A percentile compares a stretch with the other conserved stretches of the same genome.
These are phyloP conservation scores for Hylaea fasciaria DNA, from an alignment of 2,888 invertebrate species.

Conservation along the genomic window DNA sequence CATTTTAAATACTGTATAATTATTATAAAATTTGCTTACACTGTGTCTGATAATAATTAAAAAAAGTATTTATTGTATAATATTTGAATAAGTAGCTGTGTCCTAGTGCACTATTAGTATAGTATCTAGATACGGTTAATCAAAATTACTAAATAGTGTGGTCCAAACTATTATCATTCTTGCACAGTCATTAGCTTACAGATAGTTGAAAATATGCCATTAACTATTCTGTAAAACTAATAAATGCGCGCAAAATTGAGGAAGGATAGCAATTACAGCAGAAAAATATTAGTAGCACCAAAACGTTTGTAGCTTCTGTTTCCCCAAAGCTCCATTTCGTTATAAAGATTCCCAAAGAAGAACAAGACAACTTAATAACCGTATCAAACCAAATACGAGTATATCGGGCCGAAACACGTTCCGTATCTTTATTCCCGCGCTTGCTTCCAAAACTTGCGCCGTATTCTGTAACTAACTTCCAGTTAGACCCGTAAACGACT, in stretches of 20 bases:
- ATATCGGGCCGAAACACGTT: constrained; percentile 56
- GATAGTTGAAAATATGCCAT: too few species aligned
- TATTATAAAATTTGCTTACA: too few species aligned
- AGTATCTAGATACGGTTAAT: too few species aligned
- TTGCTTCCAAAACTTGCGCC: constrained; percentile 63
- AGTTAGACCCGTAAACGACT: constrained; percentile 79
- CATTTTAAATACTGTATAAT: too few species aligned
- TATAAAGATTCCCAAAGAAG: constrained; percentile 34
- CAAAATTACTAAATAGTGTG: too few species aligned
- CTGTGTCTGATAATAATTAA: too few species aligned
- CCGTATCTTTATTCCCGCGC: constrained; percentile 63
- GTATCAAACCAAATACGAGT: constrained; percentile 56
- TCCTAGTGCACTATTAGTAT: too few species aligned
- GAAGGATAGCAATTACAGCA: neutral
- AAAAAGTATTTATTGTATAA: too few species aligned
- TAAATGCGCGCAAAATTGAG: neutral
- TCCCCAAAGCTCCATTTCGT: constrained; percentile 4
- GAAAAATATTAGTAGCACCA: neutral
- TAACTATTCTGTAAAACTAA: too few species aligned
- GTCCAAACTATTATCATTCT: too few species aligned
- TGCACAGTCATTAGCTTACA: too few species aligned
- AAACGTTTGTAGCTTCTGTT: neutral
- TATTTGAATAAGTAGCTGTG: too few species aligned
- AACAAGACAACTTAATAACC: constrained; percentile 50
- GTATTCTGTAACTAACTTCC: constrained; percentile 75